Percentiles rank a stretch among this genome's conserved stretches.
Evolutionary conservation across 53 echinoderm and acorn worm species (phyloP).

Genomic region (Echinometra lucunter): DNA sequence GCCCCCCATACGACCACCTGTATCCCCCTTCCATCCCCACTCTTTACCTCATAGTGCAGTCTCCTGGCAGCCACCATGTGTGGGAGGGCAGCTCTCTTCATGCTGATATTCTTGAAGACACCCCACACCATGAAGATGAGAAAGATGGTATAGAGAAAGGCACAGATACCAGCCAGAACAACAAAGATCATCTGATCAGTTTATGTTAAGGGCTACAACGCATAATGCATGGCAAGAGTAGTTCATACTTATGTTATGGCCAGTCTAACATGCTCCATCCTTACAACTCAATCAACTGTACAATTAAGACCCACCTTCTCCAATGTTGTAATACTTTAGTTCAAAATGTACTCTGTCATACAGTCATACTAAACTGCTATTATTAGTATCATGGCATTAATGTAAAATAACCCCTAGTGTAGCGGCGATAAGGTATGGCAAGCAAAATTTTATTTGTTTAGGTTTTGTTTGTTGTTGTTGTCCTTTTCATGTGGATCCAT

Average conservation of each 20-base stretch:
- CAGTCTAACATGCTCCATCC: background rate
- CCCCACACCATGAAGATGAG: conserved; percentile 85
- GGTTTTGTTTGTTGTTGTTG: too few species aligned
- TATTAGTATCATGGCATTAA: too few species aligned
- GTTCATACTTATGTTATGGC: background rate
- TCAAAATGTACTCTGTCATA: too few species aligned
- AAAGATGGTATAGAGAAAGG: conserved; percentile 87
- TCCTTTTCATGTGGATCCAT: too few species aligned
- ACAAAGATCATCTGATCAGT: conserved; percentile 85
- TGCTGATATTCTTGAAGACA: conserved; percentile 80
- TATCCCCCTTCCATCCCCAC: background rate
- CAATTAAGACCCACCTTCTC: too few species aligned
- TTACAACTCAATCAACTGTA: too few species aligned
- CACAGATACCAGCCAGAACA: conserved; percentile 88
- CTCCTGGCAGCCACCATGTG: conserved; percentile 76
- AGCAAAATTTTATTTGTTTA: too few species aligned
- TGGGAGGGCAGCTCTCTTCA: conserved; percentile 75
- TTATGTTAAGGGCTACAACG: conserved; percentile 18
- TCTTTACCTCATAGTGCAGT: conserved; percentile 74
- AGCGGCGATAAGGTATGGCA: too few species aligned
- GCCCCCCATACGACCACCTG: too few species aligned
- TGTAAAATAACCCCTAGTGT: too few species aligned
- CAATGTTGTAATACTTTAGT: too few species aligned
- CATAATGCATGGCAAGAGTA: background rate
- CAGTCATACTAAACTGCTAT: too few species aligned